These are phyloP conservation scores for Drosophila merina DNA, from an alignment of 2,888 invertebrate species.

Conservation along the genomic window DNA sequence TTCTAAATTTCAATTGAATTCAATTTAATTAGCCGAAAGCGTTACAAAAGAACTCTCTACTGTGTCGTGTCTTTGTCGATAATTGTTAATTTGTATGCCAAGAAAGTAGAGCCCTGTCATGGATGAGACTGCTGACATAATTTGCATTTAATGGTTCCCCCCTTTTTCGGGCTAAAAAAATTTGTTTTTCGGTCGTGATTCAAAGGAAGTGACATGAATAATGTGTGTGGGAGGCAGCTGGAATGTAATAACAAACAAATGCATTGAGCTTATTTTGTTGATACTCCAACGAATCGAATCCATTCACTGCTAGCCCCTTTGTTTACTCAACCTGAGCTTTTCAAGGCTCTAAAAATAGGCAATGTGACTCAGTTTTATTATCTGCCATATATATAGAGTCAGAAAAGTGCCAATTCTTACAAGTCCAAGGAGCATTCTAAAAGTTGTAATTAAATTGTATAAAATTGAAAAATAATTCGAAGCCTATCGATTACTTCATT, in stretches of 20 bases:
- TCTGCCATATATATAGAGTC: not conserved
- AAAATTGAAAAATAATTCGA: slow-evolving; percentile 14
- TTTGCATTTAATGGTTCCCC: slow-evolving; percentile 70
- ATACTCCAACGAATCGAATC: slow-evolving; percentile 20
- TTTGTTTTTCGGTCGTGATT: slow-evolving; percentile 29
- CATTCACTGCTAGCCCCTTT: slow-evolving; percentile 16
- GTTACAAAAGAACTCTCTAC: slow-evolving; percentile 60
- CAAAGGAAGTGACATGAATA: slow-evolving; percentile 30
- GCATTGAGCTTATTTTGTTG: slow-evolving; percentile 1
- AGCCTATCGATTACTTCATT: slow-evolving; percentile 41
- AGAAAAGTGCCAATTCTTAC: not conserved
- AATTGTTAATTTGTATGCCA: slow-evolving; percentile 69
- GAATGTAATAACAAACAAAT: slow-evolving; percentile 28
- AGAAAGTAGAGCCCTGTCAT: slow-evolving; percentile 22
- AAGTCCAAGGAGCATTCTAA: not conserved
- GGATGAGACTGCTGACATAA: slow-evolving; percentile 63
- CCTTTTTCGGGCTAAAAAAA: slow-evolving; percentile 26
- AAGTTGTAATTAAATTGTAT: slow-evolving; percentile 26
- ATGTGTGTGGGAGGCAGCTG: slow-evolving; percentile 11
- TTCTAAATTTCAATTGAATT: slow-evolving; percentile 80
- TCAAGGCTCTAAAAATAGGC: slow-evolving; percentile 16
- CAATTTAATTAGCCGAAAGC: slow-evolving; percentile 76
- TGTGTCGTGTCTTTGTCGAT: slow-evolving; percentile 35
- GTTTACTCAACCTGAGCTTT: slow-evolving; percentile 27
- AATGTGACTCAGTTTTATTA: slow-evolving; percentile 7